These are phyloP conservation scores for Tachina grossa DNA, from an alignment of 2,888 invertebrate species.

Conservation along the genomic window DNA sequence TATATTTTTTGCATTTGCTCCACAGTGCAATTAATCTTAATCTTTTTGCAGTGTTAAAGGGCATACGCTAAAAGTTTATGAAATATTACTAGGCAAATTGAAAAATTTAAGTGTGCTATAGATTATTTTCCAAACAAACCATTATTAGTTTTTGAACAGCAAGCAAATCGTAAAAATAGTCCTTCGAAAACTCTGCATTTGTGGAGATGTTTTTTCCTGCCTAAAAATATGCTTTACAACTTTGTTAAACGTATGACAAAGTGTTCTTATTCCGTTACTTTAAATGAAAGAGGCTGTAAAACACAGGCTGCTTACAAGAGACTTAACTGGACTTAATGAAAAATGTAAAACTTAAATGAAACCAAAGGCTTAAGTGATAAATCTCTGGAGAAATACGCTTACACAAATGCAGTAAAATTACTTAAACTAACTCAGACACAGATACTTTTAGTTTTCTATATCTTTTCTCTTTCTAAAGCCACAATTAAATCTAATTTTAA, in stretches of 20 bases:
- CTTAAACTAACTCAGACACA: neutral
- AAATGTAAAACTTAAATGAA: conserved; percentile 5
- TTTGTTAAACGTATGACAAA: neutral
- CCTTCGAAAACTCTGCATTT: no score
- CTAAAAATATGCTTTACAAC: neutral
- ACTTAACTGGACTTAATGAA: neutral
- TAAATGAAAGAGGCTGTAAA: neutral
- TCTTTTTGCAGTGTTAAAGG: no score
- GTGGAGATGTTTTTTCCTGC: neutral
- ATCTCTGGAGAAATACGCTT: neutral
- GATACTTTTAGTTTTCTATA: neutral
- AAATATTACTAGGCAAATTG: no score
- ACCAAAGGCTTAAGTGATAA: conserved; percentile 39
- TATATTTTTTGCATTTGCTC: no score
- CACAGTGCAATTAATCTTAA: no score
- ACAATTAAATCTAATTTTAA: neutral
- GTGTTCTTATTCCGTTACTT: no score
- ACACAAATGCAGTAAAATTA: conserved; percentile 5
- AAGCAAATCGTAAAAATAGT: no score
- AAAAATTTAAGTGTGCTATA: no score
- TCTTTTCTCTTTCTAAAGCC: neutral
- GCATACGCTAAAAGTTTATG: no score
- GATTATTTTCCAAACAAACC: no score
- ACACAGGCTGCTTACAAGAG: neutral
- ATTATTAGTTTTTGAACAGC: no score